phyloP scores from a whole-genome alignment of 2,113 vertebrate species.

The Balaeniceps rex region DNA sequence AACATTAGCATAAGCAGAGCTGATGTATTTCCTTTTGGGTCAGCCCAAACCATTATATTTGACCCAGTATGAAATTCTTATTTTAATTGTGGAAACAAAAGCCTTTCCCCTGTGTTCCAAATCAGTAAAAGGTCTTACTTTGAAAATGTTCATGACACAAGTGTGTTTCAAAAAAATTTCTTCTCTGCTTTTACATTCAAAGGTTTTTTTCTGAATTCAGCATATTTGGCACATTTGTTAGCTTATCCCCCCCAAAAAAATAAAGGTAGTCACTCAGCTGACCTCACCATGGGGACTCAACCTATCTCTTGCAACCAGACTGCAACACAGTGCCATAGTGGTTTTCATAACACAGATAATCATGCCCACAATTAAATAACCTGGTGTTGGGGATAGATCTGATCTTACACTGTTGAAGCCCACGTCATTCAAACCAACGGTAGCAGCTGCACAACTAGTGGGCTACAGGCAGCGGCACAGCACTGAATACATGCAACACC shows the following conservation, averaged over 20 bases:
- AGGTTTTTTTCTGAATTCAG: not conserved
- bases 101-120: fast-evolving
- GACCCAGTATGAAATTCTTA: not conserved
- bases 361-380: not conserved
- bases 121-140: not conserved
- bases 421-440: not conserved
- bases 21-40: not conserved
- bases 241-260: not conserved
- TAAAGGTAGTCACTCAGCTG: not conserved
- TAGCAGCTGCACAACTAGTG: not conserved
- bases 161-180: not conserved
- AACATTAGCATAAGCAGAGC: not conserved
- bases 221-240: not conserved
- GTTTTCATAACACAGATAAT: not conserved
- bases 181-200: not conserved
- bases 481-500: not conserved
- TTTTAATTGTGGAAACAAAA: not conserved
- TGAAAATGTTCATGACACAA: not conserved
- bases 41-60: not conserved
- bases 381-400: not conserved
- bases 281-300: not conserved
- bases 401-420: not conserved
- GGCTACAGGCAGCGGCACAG: not conserved
- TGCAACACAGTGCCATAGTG: not conserved
- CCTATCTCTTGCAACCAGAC: not conserved